Conservation (phyloP, 2,113 vertebrate species). For the Neofelis nebulosa region DNA sequence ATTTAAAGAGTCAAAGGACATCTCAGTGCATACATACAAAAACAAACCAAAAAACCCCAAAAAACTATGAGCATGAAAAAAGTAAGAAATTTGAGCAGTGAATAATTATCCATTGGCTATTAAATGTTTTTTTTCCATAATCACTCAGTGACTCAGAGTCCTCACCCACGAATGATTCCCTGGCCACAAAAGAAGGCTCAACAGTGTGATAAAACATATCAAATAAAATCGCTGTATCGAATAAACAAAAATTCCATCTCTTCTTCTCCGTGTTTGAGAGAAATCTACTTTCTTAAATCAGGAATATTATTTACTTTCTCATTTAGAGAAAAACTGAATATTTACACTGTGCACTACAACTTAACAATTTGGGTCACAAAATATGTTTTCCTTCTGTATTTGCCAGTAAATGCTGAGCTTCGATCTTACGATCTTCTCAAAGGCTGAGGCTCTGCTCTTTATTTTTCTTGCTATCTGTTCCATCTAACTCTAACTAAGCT, state of each 20-base stretch:
- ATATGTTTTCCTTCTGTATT: slow-evolving; percentile 23
- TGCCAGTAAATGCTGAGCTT: slow-evolving; percentile 58
- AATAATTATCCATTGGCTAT: slow-evolving; percentile 8
- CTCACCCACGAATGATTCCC: background rate
- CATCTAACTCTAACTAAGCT: background rate
- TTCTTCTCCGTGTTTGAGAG: background rate
- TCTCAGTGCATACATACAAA: background rate
- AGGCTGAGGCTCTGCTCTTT: background rate
- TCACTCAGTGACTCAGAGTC: background rate
- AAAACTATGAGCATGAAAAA: background rate
- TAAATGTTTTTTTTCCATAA: slow-evolving; percentile 43
- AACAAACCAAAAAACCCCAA: no score
- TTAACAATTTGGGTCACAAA: slow-evolving; percentile 42
- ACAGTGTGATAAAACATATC: background rate
- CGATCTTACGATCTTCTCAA: slow-evolving; percentile 47
- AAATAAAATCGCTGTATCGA: background rate
- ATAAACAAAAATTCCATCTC: background rate
- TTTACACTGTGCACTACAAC: background rate
- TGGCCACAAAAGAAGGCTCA: background rate
- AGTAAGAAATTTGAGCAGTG: slow-evolving; percentile 15
- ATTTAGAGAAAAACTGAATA: slow-evolving; percentile 36
- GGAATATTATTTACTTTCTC: slow-evolving; percentile 35
- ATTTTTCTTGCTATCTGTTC: background rate
- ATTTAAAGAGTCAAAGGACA: background rate
- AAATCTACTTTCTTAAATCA: slow-evolving; percentile 38